Evolutionary conservation across 1,140 invertebrate species (phyloP), one percentile per base, ranked within the genome.

Genomic region (Physella acuta): DNA sequence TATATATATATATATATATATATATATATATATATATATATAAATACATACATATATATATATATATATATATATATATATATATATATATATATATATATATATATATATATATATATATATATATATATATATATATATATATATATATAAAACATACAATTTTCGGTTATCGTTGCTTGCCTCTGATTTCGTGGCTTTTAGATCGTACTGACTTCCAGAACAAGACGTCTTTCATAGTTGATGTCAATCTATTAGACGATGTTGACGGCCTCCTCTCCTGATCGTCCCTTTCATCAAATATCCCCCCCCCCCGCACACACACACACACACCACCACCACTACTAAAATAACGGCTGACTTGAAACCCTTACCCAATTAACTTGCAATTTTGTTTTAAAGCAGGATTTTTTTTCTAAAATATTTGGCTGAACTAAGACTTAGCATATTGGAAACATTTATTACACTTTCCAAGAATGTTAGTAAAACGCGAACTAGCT

Each of bases 1-100:
- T 49, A 49, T 49, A 49, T 49, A 49, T 49, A 49, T 49, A 49
- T 49, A 49, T 49, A 49, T 49, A 49, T 49, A 49, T 49, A 49
- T 49, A 49, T 49, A 49, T 49, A 49, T 49, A 49, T 49, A 49
- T 49, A 11, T n/a, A n/a, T n/a, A n/a, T n/a, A n/a, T n/a, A n/a
- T n/a, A n/a, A n/a, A n/a, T n/a, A n/a, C n/a, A n/a, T n/a, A 49
- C 44, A 49, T 49, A 14, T 49, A 11, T n/a, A 49, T n/a, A 11
- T 14, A 14, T n/a, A 49, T 49, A n/a, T n/a, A 49, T 49, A 49
- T 49, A 49, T 49, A 49, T 49, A 49, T 49, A 49, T 49, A 49
- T 49, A 49, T 49, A 49, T 49, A 49, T 49, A 49, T 49, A 49
- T 49, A 49, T 49, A 49, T 49, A 49, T 49, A 49, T 49, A 49